Evolutionary conservation across 2,888 invertebrate species (phyloP), one percentile per base, ranked within the genome.

Genomic region (Scelioninae gen. 1): DNA sequence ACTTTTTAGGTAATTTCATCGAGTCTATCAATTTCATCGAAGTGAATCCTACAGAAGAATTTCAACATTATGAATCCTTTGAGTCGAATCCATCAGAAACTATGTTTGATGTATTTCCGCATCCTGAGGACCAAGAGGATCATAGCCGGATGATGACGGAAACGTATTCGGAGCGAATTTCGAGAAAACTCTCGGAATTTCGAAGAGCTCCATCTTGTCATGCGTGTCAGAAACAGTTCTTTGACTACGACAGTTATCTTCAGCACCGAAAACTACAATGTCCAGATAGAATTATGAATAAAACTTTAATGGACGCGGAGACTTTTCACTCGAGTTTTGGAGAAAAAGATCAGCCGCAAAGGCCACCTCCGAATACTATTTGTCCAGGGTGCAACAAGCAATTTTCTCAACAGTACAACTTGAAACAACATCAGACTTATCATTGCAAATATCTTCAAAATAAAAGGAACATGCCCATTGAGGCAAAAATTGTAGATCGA

Each of bases 341-440:
- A 10, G 72, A 82, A 5, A 53, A 66, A 10, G 55, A 77, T 7
- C 58, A 58, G 16, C 9, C 13, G 6, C 76, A 71, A 15, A 75
- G 58, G 9, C 40, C 23, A 23, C 23, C 23, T 23, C 23, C 55
- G 0, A 65, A 53, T 23, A 43, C 31, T 13, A 13, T 81, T 31
- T 82, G 82, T 55, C 55, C 60, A 5, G 82, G 84, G 11, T 86
- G 85, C 34, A 49, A 72, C 29, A 86, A 86, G 56, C 62, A 29
- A 1, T 86, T 85, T 40, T 78, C 80, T 0, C 81, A 85, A 29
- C 60, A 77, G 11, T 83, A 86, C 55, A 86, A 83, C 8, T 62
- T 86, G 32, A 84, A 83, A 8, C 74, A 84, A n/a, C 85, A 86
- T 16, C 80, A 83, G 15, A 85, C 53, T 5, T 84, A 85, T 55